A percentile compares a stretch with the other conserved stretches of the same genome.
Evolutionary conservation across 2,888 invertebrate genomes (phyloP).

Genomic region (Morpho deidamia): DNA sequence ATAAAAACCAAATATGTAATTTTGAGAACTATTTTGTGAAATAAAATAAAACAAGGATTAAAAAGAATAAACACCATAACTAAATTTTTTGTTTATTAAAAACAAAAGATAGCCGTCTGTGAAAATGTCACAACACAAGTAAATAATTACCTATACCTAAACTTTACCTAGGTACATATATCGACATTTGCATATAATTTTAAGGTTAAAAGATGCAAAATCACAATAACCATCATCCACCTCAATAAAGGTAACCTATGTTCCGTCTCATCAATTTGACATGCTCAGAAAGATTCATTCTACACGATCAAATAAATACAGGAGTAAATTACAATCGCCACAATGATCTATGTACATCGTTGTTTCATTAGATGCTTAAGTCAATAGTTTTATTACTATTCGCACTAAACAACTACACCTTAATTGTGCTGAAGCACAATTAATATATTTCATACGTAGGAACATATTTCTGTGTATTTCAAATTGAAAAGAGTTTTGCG

Average conservation of each 20-base stretch:
- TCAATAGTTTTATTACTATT: slow-evolving; percentile 14
- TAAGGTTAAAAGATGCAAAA: slow-evolving; percentile 26
- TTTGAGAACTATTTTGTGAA: no score
- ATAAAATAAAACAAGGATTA: no score
- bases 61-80: neutral
- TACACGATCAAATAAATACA: neutral
- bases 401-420: slow-evolving; percentile 14
- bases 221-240: slow-evolving; percentile 20
- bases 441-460: slow-evolving; percentile 4
- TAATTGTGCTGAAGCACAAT: slow-evolving; percentile 7
- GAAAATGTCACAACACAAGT: slow-evolving; percentile 45
- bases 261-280: slow-evolving; percentile 37
- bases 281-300: slow-evolving; percentile 32
- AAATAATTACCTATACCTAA: slow-evolving; percentile 14
- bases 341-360: neutral
- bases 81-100: slow-evolving; percentile 51
- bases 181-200: slow-evolving; percentile 3
- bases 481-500: slow-evolving; percentile 37
- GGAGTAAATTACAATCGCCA: slow-evolving; percentile 8
- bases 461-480: slow-evolving; percentile 37
- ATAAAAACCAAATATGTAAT: neutral
- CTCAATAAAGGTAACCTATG: slow-evolving; percentile 10
- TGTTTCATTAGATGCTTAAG: slow-evolving; percentile 9
- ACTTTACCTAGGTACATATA: slow-evolving; percentile 24
- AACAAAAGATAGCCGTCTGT: slow-evolving; percentile 58